phyloP scores from a whole-genome alignment of 1,140 invertebrate genomes.

The Bicyclus anynana region DNA sequence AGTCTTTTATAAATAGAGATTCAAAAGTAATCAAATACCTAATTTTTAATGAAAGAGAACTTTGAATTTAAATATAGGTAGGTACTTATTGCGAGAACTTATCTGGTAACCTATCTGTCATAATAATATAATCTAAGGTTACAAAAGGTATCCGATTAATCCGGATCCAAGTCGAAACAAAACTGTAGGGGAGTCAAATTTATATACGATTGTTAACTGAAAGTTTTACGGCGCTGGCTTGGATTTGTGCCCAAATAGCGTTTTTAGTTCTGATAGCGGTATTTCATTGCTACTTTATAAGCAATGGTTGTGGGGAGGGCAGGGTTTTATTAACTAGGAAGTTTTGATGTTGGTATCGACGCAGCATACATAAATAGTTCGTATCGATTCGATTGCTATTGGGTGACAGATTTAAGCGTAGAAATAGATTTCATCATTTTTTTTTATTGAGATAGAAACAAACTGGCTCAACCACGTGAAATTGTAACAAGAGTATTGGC shows the following conservation, averaged over 20 bases:
- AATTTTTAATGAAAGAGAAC: too few relatives aligned
- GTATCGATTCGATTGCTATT: too few relatives aligned
- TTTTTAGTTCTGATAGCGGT: slow-evolving; percentile 46
- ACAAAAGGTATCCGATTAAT: slow-evolving; percentile 44
- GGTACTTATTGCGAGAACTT: neutral
- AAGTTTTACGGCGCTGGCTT: slow-evolving; percentile 50
- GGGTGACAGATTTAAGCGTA: too few relatives aligned
- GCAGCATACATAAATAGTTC: too few relatives aligned
- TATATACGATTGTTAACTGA: slow-evolving; percentile 50
- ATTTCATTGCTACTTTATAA: slow-evolving; percentile 58
- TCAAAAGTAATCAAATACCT: too few relatives aligned
- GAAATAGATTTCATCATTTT: too few relatives aligned
- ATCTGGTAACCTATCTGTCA: neutral
- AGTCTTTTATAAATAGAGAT: too few relatives aligned
- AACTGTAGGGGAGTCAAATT: slow-evolving; percentile 40
- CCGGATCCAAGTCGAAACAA: slow-evolving; percentile 33
- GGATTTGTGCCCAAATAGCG: slow-evolving; percentile 38
- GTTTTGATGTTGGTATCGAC: neutral
- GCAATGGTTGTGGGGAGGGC: slow-evolving; percentile 20
- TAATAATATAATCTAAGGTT: slow-evolving; percentile 18
- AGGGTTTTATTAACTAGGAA: slow-evolving; percentile 20
- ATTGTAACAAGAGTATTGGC: too few relatives aligned
- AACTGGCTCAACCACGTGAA: too few relatives aligned
- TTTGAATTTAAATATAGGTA: too few relatives aligned
- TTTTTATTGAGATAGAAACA: too few relatives aligned